A percentile compares a stretch with the other conserved stretches of the same genome.
These are phyloP conservation scores for Orestias chungarensis DNA, from an alignment of 2,797 vertebrate species.

Conservation along the genomic window DNA sequence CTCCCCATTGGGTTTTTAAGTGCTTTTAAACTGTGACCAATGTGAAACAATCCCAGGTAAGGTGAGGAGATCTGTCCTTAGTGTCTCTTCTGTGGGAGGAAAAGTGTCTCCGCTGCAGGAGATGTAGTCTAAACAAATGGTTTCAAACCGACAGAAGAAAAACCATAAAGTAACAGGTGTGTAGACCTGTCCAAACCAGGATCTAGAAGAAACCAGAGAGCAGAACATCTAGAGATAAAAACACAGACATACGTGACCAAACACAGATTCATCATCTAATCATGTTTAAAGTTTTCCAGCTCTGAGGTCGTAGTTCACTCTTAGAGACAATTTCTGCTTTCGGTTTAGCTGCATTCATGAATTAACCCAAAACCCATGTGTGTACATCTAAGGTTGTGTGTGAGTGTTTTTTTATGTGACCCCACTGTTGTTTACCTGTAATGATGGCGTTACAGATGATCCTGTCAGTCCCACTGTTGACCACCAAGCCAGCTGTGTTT, in stretches of 20 bases:
- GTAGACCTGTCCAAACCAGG: neutral
- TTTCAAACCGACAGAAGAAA: too few species aligned
- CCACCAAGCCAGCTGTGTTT: slow-evolving; percentile 79
- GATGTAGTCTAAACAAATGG: too few species aligned
- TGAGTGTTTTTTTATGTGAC: neutral
- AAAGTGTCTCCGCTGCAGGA: too few species aligned
- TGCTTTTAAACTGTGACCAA: too few species aligned
- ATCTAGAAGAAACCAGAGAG: neutral
- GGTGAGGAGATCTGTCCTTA: too few species aligned
- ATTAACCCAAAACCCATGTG: neutral
- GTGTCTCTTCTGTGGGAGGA: too few species aligned
- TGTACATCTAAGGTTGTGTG: neutral
- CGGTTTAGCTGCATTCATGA: neutral
- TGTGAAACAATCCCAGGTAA: too few species aligned
- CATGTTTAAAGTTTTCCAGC: neutral
- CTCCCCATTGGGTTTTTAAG: too few species aligned
- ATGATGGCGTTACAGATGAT: slow-evolving; percentile 80
- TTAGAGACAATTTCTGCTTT: neutral
- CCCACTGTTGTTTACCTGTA: slow-evolving; percentile 16
- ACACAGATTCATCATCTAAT: neutral
- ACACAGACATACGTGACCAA: neutral
- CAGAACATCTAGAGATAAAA: neutral
- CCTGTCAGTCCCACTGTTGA: slow-evolving; percentile 88
- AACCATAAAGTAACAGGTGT: neutral
- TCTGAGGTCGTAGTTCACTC: neutral